These are phyloP conservation scores for Drosophila micromelanica DNA, from an alignment of 1,140 invertebrate species.

Conservation along the genomic window DNA sequence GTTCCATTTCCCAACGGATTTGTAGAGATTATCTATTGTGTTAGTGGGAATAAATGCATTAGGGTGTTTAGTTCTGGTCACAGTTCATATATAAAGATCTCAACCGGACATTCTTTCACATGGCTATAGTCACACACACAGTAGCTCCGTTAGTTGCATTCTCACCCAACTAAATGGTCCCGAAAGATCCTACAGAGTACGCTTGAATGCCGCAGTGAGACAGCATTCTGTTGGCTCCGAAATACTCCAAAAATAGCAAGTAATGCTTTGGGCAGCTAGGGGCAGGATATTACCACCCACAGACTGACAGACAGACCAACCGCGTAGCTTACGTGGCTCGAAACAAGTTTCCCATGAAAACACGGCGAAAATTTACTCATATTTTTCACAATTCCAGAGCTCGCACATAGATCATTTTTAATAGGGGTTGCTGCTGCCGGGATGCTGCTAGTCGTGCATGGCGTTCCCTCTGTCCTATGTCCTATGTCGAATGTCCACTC, in stretches of 20 bases:
- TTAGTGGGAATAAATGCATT: neutral
- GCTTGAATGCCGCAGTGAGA: conserved; percentile 58
- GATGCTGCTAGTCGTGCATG: conserved; percentile 51
- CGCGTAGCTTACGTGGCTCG: conserved; percentile 2
- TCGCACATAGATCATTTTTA: conserved; percentile 55
- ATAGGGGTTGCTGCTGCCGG: conserved; percentile 42
- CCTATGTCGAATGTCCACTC: neutral
- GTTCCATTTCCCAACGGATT: neutral
- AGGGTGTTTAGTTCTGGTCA: neutral
- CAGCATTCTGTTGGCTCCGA: conserved; percentile 40
- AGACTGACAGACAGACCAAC: conserved; percentile 19
- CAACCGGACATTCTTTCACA: conserved; percentile 17
- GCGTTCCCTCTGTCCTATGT: conserved; percentile 2
- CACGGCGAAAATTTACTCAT: conserved; percentile 41
- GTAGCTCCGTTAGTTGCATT: conserved; percentile 22
- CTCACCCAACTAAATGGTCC: conserved; percentile 42
- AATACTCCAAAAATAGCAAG: conserved; percentile 45
- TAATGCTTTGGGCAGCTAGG: conserved; percentile 26
- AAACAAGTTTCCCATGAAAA: conserved; percentile 64
- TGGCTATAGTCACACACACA: neutral
- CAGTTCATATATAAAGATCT: conserved; percentile 19
- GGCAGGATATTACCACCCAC: conserved; percentile 58
- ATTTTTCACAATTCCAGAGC: conserved; percentile 37
- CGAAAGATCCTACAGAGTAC: conserved; percentile 13
- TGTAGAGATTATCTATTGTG: neutral